Evolutionary conservation across 1,140 invertebrate genomes (phyloP).

Genomic region (Zaprionus inermis): DNA sequence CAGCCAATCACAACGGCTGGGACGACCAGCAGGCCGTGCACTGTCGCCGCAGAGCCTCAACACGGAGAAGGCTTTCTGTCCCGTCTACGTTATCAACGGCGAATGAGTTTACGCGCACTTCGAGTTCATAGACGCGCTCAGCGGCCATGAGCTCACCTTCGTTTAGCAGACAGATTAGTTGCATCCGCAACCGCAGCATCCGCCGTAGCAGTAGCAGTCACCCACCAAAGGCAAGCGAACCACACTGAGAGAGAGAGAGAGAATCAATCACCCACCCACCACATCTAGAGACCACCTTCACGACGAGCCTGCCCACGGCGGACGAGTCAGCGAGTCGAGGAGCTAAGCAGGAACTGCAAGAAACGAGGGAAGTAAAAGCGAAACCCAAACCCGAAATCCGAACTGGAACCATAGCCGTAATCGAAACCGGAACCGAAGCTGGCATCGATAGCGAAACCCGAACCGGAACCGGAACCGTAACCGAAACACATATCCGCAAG

Average conservation of each 20-base stretch:
- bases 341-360: background rate
- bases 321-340: background rate
- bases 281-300: constrained; percentile 26
- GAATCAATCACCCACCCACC: constrained; percentile 19
- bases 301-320: background rate
- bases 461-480: constrained; percentile 27
- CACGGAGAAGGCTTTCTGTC: constrained; percentile 78
- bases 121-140: constrained; percentile 81
- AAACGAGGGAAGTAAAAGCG: background rate
- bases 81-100: constrained; percentile 82
- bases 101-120: constrained; percentile 84
- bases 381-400: background rate
- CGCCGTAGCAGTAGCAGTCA: background rate
- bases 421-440: background rate
- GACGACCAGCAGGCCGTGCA: constrained; percentile 46
- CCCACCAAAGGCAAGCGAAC: background rate
- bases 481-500: constrained; percentile 12
- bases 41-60: constrained; percentile 77
- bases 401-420: constrained; percentile 26
- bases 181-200: background rate
- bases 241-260: background rate
- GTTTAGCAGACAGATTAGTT: constrained; percentile 41
- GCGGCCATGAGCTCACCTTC: constrained; percentile 81
- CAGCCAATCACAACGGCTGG: constrained; percentile 38
- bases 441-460: background rate